Conservation (phyloP, 1,140 invertebrate genomes). For the Tenebrio molitor region DNA sequence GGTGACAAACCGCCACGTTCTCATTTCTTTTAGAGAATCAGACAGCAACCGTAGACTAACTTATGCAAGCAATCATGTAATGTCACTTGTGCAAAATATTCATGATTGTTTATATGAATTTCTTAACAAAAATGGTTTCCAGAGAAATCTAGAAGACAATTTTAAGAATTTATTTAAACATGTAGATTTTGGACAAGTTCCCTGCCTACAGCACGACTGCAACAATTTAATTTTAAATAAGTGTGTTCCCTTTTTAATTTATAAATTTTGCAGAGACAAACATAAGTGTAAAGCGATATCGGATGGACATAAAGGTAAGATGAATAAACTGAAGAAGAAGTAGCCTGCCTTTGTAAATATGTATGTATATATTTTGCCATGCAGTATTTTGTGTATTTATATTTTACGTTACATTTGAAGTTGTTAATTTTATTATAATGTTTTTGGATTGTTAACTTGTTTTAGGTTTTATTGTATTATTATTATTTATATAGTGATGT, state of each 20-base stretch:
- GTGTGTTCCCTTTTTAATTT: neutral
- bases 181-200: neutral
- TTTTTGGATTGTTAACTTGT: too few species aligned
- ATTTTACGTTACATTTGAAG: too few species aligned
- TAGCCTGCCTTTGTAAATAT: neutral
- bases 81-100: neutral
- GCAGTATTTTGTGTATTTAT: too few species aligned
- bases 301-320: neutral
- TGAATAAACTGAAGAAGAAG: neutral
- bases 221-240: neutral
- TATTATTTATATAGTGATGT: too few species aligned
- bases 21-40: neutral
- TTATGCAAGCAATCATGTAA: neutral
- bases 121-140: neutral
- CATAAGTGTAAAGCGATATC: neutral
- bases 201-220: neutral
- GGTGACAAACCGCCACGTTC: neutral
- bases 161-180: neutral
- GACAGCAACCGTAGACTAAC: neutral
- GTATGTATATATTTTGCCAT: neutral
- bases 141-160: neutral
- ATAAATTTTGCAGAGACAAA: neutral
- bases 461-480: too few species aligned
- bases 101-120: slow-evolving; percentile 7
- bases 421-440: too few species aligned